Evolutionary conservation across 2,888 invertebrate species (phyloP).

Genomic region (Meandrusa payeni): DNA sequence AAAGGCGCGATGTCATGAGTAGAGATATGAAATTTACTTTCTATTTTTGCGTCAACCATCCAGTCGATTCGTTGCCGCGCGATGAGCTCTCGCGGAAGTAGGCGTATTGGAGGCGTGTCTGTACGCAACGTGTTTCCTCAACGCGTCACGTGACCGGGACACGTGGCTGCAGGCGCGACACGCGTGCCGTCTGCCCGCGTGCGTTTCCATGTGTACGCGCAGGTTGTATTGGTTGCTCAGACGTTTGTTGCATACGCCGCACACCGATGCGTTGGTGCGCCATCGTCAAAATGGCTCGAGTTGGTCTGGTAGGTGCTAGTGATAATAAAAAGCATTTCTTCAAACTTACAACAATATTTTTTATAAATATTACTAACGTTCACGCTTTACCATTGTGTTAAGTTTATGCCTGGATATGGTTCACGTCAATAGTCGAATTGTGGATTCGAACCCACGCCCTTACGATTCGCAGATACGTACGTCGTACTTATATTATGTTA

Average conservation of each 20-base stretch:
- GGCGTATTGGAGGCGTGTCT: slow-evolving; percentile 81
- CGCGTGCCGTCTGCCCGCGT: slow-evolving; percentile 92
- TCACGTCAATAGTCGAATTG: no score
- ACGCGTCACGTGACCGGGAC: slow-evolving; percentile 91
- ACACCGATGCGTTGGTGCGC: slow-evolving; percentile 78
- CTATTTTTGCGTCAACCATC: not conserved
- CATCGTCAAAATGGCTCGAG: no score
- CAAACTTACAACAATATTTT: no score
- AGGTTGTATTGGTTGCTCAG: slow-evolving; percentile 95
- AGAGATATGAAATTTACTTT: not conserved
- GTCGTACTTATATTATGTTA: no score
- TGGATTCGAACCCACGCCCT: no score
- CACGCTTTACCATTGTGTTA: no score
- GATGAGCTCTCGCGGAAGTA: not conserved
- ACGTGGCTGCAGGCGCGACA: slow-evolving; percentile 94
- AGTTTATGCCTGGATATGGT: no score
- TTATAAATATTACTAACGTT: no score
- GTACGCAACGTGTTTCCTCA: slow-evolving; percentile 94
- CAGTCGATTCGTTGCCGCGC: slow-evolving; percentile 12
- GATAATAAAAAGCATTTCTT: no score
- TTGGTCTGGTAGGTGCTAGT: no score
- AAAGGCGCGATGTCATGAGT: slow-evolving; percentile 2
- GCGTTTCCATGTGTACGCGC: slow-evolving; percentile 94
- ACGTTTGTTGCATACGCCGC: slow-evolving; percentile 92
- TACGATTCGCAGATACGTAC: no score